A percentile compares a stretch with the other conserved stretches of the same genome.
Conservation (phyloP, 2,797 vertebrate genomes). For the Pantherophis vulpinus region DNA sequence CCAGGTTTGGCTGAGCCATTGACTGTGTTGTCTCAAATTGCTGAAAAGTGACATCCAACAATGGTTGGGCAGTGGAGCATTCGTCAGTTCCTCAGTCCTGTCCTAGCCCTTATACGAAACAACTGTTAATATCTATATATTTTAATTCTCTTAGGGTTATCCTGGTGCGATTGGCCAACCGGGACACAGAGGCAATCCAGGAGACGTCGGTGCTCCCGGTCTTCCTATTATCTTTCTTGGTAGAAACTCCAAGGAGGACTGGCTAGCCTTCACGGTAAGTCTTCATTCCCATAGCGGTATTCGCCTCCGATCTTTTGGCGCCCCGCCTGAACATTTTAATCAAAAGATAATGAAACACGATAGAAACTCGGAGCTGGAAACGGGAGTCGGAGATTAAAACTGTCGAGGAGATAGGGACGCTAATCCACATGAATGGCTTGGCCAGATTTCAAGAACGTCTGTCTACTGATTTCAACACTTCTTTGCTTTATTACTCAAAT, state of each 20-base stretch:
- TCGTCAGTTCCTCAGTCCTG: background rate
- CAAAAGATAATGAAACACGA: background rate
- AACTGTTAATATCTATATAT: background rate
- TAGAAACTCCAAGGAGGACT: conserved; percentile 85
- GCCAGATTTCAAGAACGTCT: background rate
- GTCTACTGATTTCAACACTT: background rate
- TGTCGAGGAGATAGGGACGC: background rate
- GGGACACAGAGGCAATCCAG: conserved; percentile 72
- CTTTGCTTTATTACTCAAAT: background rate
- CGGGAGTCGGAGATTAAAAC: background rate
- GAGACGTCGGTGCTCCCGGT: conserved; percentile 76
- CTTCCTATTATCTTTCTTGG: conserved; percentile 81
- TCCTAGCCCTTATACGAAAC: background rate
- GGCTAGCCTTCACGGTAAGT: conserved; percentile 80
- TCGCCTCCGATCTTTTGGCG: too few species aligned
- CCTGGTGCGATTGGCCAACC: conserved; percentile 72
- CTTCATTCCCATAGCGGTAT: background rate
- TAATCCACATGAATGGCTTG: background rate
- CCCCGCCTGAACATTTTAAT: background rate
- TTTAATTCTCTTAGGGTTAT: conserved; percentile 69
- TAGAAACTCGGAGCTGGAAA: background rate
- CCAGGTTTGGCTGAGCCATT: background rate
- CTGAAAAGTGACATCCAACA: background rate
- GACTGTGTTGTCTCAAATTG: background rate
- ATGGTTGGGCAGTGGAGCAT: background rate